These are phyloP conservation scores for Diplosoma virens DNA, from an alignment of 23 tunicate species.

Conservation along the genomic window DNA sequence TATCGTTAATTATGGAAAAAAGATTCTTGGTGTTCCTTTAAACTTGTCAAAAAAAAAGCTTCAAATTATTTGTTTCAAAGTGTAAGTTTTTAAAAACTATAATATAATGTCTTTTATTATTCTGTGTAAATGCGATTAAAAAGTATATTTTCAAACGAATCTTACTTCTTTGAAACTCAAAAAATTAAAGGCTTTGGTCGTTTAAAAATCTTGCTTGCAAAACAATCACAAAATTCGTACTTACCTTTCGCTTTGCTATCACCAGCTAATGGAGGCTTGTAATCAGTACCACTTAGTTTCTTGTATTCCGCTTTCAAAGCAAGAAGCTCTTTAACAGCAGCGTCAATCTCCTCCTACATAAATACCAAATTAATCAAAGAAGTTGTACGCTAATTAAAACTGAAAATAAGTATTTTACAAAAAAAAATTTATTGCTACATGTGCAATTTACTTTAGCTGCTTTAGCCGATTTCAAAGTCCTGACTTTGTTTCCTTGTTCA, in stretches of 20 bases:
- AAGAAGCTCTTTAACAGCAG: slow-evolving; percentile 70
- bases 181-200: too few species aligned
- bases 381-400: not conserved
- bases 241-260: not conserved
- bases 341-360: slow-evolving; percentile 47
- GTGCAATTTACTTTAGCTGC: slow-evolving; percentile 60
- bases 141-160: too few species aligned
- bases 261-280: slow-evolving; percentile 48
- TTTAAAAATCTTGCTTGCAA: too few species aligned
- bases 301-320: slow-evolving; percentile 83
- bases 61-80: too few species aligned
- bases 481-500: slow-evolving; percentile 71
- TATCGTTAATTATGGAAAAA: too few species aligned
- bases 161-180: too few species aligned
- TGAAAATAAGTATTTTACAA: not conserved
- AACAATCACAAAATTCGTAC: too few species aligned
- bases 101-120: too few species aligned
- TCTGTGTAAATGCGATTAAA: too few species aligned
- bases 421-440: not conserved
- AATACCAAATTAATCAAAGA: not conserved
- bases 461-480: slow-evolving; percentile 73
- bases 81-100: too few species aligned
- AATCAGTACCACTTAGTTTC: slow-evolving; percentile 56
- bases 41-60: too few species aligned
- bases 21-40: too few species aligned